Base-by-base conservation (phyloP, 2,113 vertebrate species). In the Lucifuga dentata region DNA sequence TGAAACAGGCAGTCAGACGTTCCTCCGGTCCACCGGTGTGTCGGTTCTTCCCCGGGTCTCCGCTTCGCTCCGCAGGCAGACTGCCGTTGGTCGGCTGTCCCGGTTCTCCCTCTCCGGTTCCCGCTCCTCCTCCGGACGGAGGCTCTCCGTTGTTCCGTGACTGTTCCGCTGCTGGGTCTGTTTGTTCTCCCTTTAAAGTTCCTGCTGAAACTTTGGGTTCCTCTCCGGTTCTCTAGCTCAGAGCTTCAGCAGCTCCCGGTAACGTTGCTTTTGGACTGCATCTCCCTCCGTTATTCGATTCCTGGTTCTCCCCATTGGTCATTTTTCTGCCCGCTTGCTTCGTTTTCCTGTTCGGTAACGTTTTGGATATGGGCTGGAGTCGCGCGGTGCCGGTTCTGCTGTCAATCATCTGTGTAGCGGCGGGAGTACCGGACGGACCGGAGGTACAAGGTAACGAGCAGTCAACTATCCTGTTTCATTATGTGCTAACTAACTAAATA, bases 401-500 rank as follows among this genome's bases (percentile, higher is more conserved):
- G 45, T 50, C 72, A 1, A 4, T 85, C 49, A n/a, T 84, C 48
- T 61, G 64, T 7, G 59, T 26, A 6, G 39, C 64, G 2, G 43
- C 33, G 29, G 73, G 69, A 76, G 53, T 58, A 13, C 65, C 66
- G 69, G 84, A 86, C 56, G 76, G 60, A 44, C 56, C 76, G 23
- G 89, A 89, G 13, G 66, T 73, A 29, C 85, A 86, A 89, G 91
- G 91, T 91, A 87, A 70, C 8, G 15, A 11, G 3, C 26, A 7
- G 26, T 5, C 26, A 29, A 29, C 26, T 29, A 29, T 3, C 26
- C 7, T 7, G n/a, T n/a, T n/a, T n/a, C n/a, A n/a, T n/a, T n/a
- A n/a, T n/a, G n/a, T n/a, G 26, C 26, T 29, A 29, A 29, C 26
- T 29, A 29, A 29, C 33, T 35, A 35, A 11, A 8, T 11, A 2